A percentile compares a stretch with the other conserved stretches of the same genome.
Conservation (phyloP, 2,797 vertebrate genomes). For the Dryobates pubescens region DNA sequence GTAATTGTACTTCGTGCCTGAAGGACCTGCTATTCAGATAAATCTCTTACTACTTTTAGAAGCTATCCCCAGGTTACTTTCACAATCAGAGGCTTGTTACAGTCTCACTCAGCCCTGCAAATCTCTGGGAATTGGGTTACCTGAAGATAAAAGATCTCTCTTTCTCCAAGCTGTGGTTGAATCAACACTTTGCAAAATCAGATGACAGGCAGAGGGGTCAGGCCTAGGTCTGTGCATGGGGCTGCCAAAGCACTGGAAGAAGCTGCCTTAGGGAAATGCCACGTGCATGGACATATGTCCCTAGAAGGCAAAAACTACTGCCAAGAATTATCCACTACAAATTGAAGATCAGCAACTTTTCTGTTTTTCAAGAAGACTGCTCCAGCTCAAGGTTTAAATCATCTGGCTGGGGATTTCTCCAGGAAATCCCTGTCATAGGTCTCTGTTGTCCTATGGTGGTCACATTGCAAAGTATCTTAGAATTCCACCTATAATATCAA, state of each 20-base stretch:
- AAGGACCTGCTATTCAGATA: not conserved
- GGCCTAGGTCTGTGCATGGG: not conserved
- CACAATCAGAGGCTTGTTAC: conserved; percentile 43
- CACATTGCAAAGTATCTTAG: fast-evolving
- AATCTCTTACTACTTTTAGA: conserved; percentile 44
- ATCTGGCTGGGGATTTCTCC: fast-evolving
- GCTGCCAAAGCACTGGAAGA: not conserved
- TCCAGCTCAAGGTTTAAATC: not conserved
- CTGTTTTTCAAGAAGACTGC: not conserved
- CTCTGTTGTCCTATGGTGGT: not conserved
- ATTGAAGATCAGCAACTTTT: not conserved
- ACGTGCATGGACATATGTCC: fast-evolving
- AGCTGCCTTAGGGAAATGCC: not conserved
- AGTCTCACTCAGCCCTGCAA: conserved; percentile 1
- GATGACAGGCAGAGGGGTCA: conserved; percentile 36
- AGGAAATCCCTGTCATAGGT: not conserved
- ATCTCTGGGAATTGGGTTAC: conserved; percentile 53
- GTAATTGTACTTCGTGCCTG: not conserved
- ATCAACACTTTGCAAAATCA: conserved; percentile 53
- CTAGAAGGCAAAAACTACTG: not conserved
- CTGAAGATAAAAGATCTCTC: conserved; percentile 29
- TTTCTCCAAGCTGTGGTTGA: conserved; percentile 14
- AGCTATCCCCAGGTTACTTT: not conserved
- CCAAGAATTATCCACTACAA: not conserved
- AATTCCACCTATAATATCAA: not conserved